A percentile compares a stretch with the other conserved stretches of the same genome.
phyloP scores from a whole-genome alignment of 1,140 invertebrate genomes.

The Drosophila quadrilineata region DNA sequence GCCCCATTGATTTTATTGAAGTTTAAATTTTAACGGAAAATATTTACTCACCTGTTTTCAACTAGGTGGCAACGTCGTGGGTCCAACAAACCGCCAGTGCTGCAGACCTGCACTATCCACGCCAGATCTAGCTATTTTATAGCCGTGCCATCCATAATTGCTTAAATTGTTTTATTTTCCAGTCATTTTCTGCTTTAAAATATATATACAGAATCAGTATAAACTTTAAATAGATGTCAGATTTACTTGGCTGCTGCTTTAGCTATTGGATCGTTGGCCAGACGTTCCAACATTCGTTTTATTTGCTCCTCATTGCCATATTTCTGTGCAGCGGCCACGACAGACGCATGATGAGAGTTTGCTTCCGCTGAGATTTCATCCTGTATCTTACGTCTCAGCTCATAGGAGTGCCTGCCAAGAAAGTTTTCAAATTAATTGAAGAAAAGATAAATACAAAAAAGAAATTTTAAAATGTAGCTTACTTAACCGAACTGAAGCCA shows the following conservation, averaged over 20 bases:
- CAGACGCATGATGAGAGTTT: constrained; percentile 81
- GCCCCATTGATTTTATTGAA: no score
- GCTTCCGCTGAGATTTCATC: constrained; percentile 82
- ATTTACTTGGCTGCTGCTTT: constrained; percentile 36
- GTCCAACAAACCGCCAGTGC: no score
- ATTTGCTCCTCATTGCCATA: constrained; percentile 83
- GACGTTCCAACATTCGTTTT: constrained; percentile 68
- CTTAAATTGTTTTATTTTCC: no score
- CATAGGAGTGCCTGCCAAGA: constrained; percentile 81
- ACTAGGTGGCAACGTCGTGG: no score
- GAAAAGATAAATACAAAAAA: not conserved
- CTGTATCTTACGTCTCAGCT: constrained; percentile 78
- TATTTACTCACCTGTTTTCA: no score
- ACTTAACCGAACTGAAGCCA: constrained; percentile 84
- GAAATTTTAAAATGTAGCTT: constrained; percentile 27
- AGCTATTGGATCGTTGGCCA: constrained; percentile 45
- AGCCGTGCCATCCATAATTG: no score
- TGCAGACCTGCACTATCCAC: no score
- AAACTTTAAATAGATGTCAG: not conserved
- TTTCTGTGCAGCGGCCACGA: constrained; percentile 81
- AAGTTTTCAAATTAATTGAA: not conserved
- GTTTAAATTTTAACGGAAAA: no score
- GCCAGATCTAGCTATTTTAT: no score
- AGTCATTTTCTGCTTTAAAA: not conserved
- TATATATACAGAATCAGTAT: constrained; percentile 8